These are phyloP conservation scores for Chloroclysta siterata DNA, from an alignment of 2,888 invertebrate species.

Conservation along the genomic window DNA sequence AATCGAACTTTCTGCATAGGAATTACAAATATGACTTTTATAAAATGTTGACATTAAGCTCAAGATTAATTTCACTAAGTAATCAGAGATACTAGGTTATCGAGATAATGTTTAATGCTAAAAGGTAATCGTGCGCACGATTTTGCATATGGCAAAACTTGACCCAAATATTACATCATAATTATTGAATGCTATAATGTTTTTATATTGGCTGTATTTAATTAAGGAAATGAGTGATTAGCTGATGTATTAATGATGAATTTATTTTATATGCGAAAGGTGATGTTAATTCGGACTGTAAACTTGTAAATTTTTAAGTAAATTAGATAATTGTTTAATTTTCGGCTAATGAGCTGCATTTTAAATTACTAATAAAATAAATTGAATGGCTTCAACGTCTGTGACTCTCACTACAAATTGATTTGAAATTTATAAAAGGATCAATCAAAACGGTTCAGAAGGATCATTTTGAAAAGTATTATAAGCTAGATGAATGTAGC, in stretches of 20 bases:
- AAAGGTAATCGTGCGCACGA: conserved; percentile 38
- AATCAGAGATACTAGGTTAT: conserved; percentile 23
- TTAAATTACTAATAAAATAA: conserved; percentile 1
- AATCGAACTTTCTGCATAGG: too few species aligned
- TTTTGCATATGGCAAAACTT: conserved; percentile 40
- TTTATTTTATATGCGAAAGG: conserved; percentile 31
- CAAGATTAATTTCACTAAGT: not conserved
- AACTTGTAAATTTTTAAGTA: conserved; percentile 15
- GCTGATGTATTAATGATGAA: conserved; percentile 15
- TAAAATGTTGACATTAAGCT: not conserved
- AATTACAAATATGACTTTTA: not conserved
- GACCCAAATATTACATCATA: conserved; percentile 38
- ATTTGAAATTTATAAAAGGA: conserved; percentile 8
- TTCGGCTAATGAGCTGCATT: not conserved
- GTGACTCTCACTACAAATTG: conserved; percentile 4
- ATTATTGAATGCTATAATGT: conserved; percentile 26
- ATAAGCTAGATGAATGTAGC: too few species aligned
- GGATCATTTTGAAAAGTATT: too few species aligned
- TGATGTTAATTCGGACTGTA: conserved; percentile 8
- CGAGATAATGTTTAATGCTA: conserved; percentile 25
- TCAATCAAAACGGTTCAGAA: too few species aligned
- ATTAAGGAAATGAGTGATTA: conserved; percentile 30
- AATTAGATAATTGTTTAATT: conserved; percentile 9
- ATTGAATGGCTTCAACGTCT: conserved; percentile 1
- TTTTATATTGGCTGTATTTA: conserved; percentile 23